Base-by-base conservation (phyloP, 1,140 invertebrate species). In the Stratiolaelaps scimitus region DNA sequence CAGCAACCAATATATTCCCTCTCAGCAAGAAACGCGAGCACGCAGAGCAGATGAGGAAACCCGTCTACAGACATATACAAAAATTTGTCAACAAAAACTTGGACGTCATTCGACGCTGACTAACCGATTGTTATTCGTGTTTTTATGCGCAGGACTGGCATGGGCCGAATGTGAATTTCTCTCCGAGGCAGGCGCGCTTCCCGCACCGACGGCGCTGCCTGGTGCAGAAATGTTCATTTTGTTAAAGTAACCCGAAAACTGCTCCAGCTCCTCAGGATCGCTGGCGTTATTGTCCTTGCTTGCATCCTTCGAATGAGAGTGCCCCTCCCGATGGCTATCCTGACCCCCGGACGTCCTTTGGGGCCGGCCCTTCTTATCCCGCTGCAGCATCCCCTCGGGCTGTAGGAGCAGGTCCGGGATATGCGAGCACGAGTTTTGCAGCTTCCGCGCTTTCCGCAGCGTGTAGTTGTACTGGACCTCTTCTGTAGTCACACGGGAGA, bases 401-500 rank as follows among this genome's bases (percentile, higher is more conserved):
- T 67, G 66, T 13, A 60, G 56, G 40, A 67, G 48, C 45, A 60
- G 43, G 34, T 67, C 47, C 45, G 66, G 56, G 47, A 67, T 67
- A 40, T 60, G 47, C 44, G 67, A 26, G 45, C 43, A 56, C 47
- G 67, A 69, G 53, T 60, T 64, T 66, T 44, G 47, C 17, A 29
- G 46, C 47, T 56, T 46, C n/a, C 34, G 26, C 45, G 67, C 68
- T 66, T 67, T 68, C 40, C 40, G 68, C 28, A 65, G 64, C 45
- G 44, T 69, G 46, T 44, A 69, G 64, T 56, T 69, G 68, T 65
- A 69, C 67, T 64, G 68, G 23, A 67, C 64, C 64, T 66, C 47
- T 1, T 47, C 28, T 53, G 46, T 15, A 6, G 26, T 19, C 1
- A 28, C 2, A 28, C 17, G 10, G 34, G n/a, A n/a, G n/a, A n/a